Percentiles rank a stretch among this genome's conserved stretches.
phyloP scores from a whole-genome alignment of 2,113 vertebrate genomes.

The Cyprinodon tularosa region DNA sequence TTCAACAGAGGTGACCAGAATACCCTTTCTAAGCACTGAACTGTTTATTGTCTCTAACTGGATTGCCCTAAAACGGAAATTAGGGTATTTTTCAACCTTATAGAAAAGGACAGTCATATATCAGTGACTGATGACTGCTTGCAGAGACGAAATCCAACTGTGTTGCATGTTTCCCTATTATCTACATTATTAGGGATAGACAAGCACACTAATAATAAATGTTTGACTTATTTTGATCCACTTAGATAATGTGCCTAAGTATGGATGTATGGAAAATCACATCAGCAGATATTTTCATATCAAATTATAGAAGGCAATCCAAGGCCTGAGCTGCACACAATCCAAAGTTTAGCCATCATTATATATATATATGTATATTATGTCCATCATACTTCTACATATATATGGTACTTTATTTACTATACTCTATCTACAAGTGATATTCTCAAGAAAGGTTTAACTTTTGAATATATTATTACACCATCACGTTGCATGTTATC shows the following conservation, averaged over 20 bases:
- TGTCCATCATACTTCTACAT: no score
- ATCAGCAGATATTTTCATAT: slow-evolving; percentile 55
- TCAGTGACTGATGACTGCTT: neutral
- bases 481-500: neutral
- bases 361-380: neutral
- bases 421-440: neutral
- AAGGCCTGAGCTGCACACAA: slow-evolving; percentile 58
- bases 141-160: slow-evolving; percentile 19
- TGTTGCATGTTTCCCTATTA: slow-evolving; percentile 21
- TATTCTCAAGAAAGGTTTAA: neutral
- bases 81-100: slow-evolving; percentile 11
- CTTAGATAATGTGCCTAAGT: slow-evolving; percentile 63
- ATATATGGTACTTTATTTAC: neutral
- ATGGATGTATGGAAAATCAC: slow-evolving; percentile 58
- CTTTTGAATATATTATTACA: neutral
- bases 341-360: slow-evolving; percentile 29
- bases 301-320: slow-evolving; percentile 44
- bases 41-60: slow-evolving; percentile 39
- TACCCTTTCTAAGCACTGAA: slow-evolving; percentile 37
- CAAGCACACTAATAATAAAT: slow-evolving; percentile 25
- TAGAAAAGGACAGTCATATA: slow-evolving; percentile 8
- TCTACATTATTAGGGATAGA: slow-evolving; percentile 53
- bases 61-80: slow-evolving; percentile 20
- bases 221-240: slow-evolving; percentile 59
- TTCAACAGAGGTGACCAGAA: slow-evolving; percentile 41